Evolutionary conservation across 2,888 invertebrate species (phyloP).

Genomic region (Lepas anatifera): DNA sequence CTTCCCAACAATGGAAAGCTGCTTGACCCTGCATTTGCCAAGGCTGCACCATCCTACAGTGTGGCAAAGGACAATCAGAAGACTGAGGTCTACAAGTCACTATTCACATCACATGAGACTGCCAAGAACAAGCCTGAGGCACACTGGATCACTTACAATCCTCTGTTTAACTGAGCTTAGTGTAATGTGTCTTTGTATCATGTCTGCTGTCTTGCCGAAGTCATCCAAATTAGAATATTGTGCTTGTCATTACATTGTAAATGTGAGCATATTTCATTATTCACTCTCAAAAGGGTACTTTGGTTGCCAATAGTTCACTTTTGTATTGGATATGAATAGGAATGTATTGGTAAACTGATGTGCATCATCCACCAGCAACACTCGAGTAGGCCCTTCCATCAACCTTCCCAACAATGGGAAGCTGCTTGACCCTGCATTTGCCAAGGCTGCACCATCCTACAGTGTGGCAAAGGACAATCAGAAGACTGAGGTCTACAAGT

Average conservation of each 20-base stretch:
- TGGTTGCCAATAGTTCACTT: too few species aligned
- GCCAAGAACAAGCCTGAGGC: constrained; percentile 78
- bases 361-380: too few species aligned
- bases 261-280: too few species aligned
- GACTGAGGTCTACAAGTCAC: constrained; percentile 81
- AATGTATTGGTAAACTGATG: too few species aligned
- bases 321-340: too few species aligned
- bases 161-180: constrained; percentile 33
- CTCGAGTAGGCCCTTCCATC: constrained; percentile 12
- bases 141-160: constrained; percentile 98
- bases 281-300: too few species aligned
- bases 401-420: constrained; percentile 27
- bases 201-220: too few species aligned
- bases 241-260: too few species aligned
- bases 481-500: constrained; percentile 82
- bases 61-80: constrained; percentile 82
- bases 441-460: constrained; percentile 36
- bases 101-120: constrained; percentile 81
- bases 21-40: constrained; percentile 11
- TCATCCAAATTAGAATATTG: too few species aligned
- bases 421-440: constrained; percentile 14
- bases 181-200: too few species aligned
- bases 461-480: constrained; percentile 84
- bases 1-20: constrained; percentile 27
- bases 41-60: constrained; percentile 43